Evolutionary conservation across 1,140 invertebrate species (phyloP).

Genomic region (Parapsyche elsis): DNA sequence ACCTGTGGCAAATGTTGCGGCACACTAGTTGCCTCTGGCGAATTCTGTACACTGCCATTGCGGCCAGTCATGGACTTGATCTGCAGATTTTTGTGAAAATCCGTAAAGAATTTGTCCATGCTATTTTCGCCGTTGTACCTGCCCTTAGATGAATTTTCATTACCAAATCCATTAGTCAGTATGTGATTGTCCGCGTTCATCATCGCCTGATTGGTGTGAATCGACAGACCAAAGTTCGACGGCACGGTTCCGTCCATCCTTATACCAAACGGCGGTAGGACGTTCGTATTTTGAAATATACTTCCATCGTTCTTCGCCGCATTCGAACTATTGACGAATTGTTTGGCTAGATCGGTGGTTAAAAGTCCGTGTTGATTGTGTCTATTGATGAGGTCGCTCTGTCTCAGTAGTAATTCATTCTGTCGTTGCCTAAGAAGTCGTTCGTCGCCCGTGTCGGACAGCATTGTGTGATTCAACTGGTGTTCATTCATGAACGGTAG

Average conservation of each 20-base stretch:
- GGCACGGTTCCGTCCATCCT: slow-evolving; percentile 58
- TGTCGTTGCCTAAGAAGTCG: slow-evolving; percentile 60
- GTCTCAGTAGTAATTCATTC: slow-evolving; percentile 61
- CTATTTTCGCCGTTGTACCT: slow-evolving; percentile 65
- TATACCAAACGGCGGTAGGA: slow-evolving; percentile 67
- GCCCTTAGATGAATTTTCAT: slow-evolving; percentile 56
- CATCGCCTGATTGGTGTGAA: slow-evolving; percentile 9
- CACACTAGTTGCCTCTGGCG: neutral
- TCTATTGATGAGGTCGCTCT: slow-evolving; percentile 56
- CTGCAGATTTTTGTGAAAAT: slow-evolving; percentile 69
- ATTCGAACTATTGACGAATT: slow-evolving; percentile 21
- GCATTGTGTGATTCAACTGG: slow-evolving; percentile 48
- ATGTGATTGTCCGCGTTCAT: slow-evolving; percentile 16
- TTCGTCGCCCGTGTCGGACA: slow-evolving; percentile 60
- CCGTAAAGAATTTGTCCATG: slow-evolving; percentile 72
- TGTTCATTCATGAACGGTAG: slow-evolving; percentile 42
- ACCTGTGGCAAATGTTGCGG: slow-evolving; percentile 23
- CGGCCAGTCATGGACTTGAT: slow-evolving; percentile 58
- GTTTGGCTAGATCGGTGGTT: slow-evolving; percentile 13
- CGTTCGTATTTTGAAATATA: slow-evolving; percentile 62
- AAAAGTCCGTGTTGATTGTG: slow-evolving; percentile 42
- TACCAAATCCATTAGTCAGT: slow-evolving; percentile 36
- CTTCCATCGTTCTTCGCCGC: slow-evolving; percentile 60
- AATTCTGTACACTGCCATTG: slow-evolving; percentile 43
- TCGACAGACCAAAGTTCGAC: slow-evolving; percentile 32